Evolutionary conservation across 2,797 vertebrate species (phyloP), one percentile per base, ranked within the genome.

Genomic region (Enoplosus armatus): DNA sequence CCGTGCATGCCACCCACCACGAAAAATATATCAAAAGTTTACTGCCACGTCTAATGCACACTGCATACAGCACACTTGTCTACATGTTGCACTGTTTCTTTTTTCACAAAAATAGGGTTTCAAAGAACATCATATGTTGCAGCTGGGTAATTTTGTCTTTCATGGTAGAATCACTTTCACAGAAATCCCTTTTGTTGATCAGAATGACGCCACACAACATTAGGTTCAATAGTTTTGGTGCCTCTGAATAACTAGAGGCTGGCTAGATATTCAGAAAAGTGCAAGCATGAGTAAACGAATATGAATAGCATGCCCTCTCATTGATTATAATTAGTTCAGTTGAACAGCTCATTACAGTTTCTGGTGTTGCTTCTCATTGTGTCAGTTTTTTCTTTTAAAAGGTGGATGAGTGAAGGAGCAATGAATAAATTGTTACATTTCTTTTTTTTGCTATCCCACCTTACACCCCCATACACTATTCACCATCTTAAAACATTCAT

Each of bases 351-450:
- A 58, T 62, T 51, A 50, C 24, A 27, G 12, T 62, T 80, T 24
- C 22, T 63, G 7, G 16, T 68, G 35, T 55, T 33, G 26, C 41
- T 45, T 82, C 31, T 79, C 48, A 72, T 54, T 81, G 76, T 79
- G 50, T 76, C 29, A 22, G 59, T 74, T 65, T 35, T 77, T 77
- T 60, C 41, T 78, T 64, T 33, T 20, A 69, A 39, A 67, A 79
- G 35, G 53, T 82, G 75, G 69, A 58, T 62, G 65, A 79, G n/a
- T 73, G 58, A 85, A 79, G 75, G 66, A 83, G 67, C 76, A 80
- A 80, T 80, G 72, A 85, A 77, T 73, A 56, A 37, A 84, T 75
- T 83, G 29, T 70, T 81, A 37, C 35, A 72, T 68, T 77, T 88
- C 35, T 67, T 27, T 55, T 71, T 66, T 63, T 77, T 80, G 37